Conservation (phyloP, 2,888 invertebrate genomes). For the Myathropa florea region DNA sequence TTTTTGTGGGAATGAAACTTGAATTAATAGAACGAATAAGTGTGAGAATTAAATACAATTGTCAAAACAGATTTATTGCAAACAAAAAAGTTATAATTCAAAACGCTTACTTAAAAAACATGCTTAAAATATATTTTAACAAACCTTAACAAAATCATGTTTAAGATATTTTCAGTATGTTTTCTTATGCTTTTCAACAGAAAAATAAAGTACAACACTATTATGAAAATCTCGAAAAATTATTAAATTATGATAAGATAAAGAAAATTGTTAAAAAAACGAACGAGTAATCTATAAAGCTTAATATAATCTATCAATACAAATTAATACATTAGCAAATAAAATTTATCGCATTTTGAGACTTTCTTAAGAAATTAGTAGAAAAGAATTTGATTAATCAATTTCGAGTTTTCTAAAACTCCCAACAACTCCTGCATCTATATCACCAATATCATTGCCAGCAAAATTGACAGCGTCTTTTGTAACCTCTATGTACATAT, state of each 20-base stretch:
- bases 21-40: too few relatives aligned
- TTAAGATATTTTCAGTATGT: background rate
- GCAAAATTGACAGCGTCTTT: conserved; percentile 81
- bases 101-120: background rate
- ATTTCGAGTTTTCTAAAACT: conserved; percentile 92
- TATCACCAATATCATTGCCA: conserved; percentile 85
- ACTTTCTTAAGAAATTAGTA: background rate
- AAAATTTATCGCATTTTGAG: conserved; percentile 13
- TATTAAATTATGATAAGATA: conserved; percentile 19
- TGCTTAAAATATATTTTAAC: background rate
- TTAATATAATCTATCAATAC: conserved; percentile 31
- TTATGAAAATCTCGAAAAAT: background rate
- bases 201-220: background rate
- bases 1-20: too few relatives aligned
- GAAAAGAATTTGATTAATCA: conserved; percentile 82
- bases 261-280: conserved; percentile 26
- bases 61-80: background rate
- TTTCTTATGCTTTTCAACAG: background rate
- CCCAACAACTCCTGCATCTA: conserved; percentile 88
- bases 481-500: conserved; percentile 88
- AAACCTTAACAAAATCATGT: background rate
- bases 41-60: too few relatives aligned
- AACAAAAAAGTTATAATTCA: background rate
- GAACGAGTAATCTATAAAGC: conserved; percentile 17
- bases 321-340: conserved; percentile 34